A percentile compares a stretch with the other conserved stretches of the same genome.
Conservation (phyloP, 1,140 invertebrate species). For the Microplitis demolitor region DNA sequence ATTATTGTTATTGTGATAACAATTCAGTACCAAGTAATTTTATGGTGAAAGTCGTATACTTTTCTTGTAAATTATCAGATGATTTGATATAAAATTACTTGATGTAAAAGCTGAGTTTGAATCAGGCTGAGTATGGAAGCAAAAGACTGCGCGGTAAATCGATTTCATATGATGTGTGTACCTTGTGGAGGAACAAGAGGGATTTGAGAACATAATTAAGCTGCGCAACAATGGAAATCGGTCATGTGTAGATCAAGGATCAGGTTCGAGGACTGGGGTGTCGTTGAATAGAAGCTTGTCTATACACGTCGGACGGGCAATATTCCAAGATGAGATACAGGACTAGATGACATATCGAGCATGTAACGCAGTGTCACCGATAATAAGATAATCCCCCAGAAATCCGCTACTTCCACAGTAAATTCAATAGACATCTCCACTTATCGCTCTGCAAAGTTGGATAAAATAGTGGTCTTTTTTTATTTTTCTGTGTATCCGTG, state of each 20-base stretch:
- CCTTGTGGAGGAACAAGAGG: conserved; percentile 1
- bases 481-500: background rate
- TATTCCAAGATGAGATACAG: conserved; percentile 4
- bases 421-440: too few species aligned
- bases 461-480: too few species aligned
- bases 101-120: too few species aligned
- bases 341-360: background rate
- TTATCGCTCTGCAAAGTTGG: too few species aligned
- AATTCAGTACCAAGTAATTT: too few species aligned
- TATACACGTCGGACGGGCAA: background rate
- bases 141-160: too few species aligned
- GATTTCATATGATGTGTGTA: too few species aligned
- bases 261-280: background rate
- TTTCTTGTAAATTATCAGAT: too few species aligned
- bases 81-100: too few species aligned
- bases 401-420: background rate
- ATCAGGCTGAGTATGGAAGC: too few species aligned
- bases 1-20: too few species aligned
- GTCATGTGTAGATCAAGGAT: conserved; percentile 11
- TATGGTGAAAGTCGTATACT: too few species aligned
- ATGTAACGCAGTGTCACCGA: background rate
- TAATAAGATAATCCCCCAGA: background rate
- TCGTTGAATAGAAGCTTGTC: conserved; percentile 11
- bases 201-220: conserved; percentile 15
- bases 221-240: conserved; percentile 11